A percentile compares a stretch with the other conserved stretches of the same genome.
These are phyloP conservation scores for Pampus argenteus DNA, from an alignment of 2,797 vertebrate genomes.

Conservation along the genomic window DNA sequence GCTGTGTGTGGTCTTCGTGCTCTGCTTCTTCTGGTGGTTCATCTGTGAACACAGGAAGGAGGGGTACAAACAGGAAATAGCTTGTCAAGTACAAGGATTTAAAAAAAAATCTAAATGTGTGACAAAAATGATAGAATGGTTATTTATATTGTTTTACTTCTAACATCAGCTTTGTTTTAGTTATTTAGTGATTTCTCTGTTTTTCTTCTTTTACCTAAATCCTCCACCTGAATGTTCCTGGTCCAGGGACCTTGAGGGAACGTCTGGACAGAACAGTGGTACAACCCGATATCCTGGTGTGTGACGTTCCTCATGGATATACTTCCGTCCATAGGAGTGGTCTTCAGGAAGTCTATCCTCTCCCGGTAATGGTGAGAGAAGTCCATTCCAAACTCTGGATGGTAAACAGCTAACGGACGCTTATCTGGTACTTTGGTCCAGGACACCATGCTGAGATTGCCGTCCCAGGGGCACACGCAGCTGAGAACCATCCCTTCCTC, in stretches of 20 bases:
- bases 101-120: not conserved
- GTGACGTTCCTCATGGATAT: conserved; percentile 85
- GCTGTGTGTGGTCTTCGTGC: conserved; percentile 20
- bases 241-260: conserved; percentile 85
- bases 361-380: conserved; percentile 69
- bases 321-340: conserved; percentile 75
- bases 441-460: conserved; percentile 83
- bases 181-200: not conserved
- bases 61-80: not conserved
- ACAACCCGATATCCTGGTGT: conserved; percentile 83
- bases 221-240: conserved; percentile 81
- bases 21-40: conserved; percentile 62
- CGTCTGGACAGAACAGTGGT: conserved; percentile 83
- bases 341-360: conserved; percentile 83
- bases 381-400: conserved; percentile 65
- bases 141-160: conserved; percentile 10
- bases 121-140: not conserved
- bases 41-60: conserved; percentile 70
- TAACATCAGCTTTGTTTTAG: not conserved
- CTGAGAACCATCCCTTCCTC: conserved; percentile 85
- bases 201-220: conserved; percentile 80
- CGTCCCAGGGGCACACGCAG: conserved; percentile 82
- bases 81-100: not conserved
- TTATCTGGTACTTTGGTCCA: conserved; percentile 84
- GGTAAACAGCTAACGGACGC: conserved; percentile 80